A percentile compares a stretch with the other conserved stretches of the same genome.
Evolutionary conservation across 2,797 vertebrate species (phyloP).

Genomic region (Peromyscus melanophrys): DNA sequence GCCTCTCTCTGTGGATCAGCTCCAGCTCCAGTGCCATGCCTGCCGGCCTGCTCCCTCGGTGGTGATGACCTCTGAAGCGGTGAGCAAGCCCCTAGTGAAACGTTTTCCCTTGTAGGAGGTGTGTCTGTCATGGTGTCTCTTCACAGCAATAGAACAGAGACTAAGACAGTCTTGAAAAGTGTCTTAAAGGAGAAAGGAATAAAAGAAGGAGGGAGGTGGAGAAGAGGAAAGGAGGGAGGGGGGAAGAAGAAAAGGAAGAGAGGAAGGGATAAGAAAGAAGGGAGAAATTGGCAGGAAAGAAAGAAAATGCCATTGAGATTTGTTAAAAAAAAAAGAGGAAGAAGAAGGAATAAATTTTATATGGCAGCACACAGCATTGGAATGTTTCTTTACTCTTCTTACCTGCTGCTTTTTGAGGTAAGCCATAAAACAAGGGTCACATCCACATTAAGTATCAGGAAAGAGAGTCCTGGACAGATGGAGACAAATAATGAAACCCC

Average conservation of each 20-base stretch:
- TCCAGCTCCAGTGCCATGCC: not conserved
- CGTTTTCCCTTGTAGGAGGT: not conserved
- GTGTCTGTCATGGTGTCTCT: not conserved
- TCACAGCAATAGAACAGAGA: not conserved
- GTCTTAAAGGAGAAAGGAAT: not conserved
- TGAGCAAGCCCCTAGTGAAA: not conserved
- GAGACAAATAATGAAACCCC: not conserved
- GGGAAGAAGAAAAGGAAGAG: too few species aligned
- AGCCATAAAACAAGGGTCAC: not conserved
- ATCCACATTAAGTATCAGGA: not conserved
- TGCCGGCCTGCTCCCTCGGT: not conserved
- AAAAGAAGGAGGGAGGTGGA: too few species aligned
- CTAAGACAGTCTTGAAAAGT: not conserved
- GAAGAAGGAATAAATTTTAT: not conserved
- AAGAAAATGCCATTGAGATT: not conserved
- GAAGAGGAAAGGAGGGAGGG: not conserved
- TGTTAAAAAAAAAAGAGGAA: not conserved
- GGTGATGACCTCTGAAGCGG: not conserved
- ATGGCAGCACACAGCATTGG: not conserved
- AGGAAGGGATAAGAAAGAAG: too few species aligned
- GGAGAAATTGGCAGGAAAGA: rapidly evolving
- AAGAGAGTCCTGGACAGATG: not conserved
- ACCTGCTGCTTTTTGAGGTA: conserved; percentile 18
- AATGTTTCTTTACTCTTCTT: not conserved
- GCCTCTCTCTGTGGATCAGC: not conserved